Evolutionary conservation across 2,888 invertebrate species (phyloP), one percentile per base, ranked within the genome.

Genomic region (Nymphalis urticae): DNA sequence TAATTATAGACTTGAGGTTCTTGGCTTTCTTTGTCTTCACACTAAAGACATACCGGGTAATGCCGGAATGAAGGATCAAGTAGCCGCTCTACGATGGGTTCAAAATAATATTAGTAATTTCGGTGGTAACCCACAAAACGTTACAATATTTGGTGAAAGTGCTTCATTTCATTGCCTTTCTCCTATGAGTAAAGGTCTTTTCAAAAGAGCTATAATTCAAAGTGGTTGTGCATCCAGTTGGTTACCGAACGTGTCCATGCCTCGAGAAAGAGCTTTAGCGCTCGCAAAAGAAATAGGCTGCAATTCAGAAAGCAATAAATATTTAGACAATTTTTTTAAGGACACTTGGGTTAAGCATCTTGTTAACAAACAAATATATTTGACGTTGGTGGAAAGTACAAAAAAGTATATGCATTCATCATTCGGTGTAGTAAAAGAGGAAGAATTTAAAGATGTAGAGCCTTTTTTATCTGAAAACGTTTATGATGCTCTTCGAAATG

Each of bases 231-330:
- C 27, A 27, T 32, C 54, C n/a, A 56, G 54, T 0, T 91, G 93
- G 0, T 94, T 94, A 93, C 89, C 94, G 0, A 86, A 85, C 60
- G 85, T 75, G 0, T 77, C 76, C 9, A 80, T 94, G 32, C 93
- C 94, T 0, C 90, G 93, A 21, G 94, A 94, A 86, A 71, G 81
- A 86, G 85, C 87, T 2, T 48, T 81, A 17, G 69, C 75, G 2
- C 71, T 88, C 10, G 87, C 86, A 0, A 80, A 75, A 68, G 72
- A 82, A 68, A 75, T 89, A 5, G 89, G 87, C 1, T 83, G 78
- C 27, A 64, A 80, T 36, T 85, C 88, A 3, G 77, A 84, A n/a
- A 78, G 88, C 48, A 78, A 82, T 27, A 79, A 82, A 71, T 82
- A 84, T 59, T 72, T 90, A 0, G 81, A 80, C 5, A 77, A 85